Percentiles rank a stretch among this genome's conserved stretches.
Conservation (phyloP, 2,113 vertebrate genomes). For the Rhinoptilus africanus region DNA sequence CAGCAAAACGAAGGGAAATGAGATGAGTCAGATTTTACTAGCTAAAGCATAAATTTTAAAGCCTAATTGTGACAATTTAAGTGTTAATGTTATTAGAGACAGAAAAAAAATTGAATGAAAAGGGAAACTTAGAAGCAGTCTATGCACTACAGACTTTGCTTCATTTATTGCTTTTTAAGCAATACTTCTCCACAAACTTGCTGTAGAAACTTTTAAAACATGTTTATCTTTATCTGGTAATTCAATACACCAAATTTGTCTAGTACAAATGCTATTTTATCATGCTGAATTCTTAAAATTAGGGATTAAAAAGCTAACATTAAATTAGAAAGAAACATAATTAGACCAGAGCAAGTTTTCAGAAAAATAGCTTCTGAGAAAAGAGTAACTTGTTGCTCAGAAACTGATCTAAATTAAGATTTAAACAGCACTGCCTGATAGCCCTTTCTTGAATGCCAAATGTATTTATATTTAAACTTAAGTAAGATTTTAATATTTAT, state of each 20-base stretch:
- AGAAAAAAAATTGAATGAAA: background rate
- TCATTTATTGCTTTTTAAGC: background rate
- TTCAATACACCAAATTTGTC: background rate
- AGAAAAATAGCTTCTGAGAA: conserved; percentile 1
- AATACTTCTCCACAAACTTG: background rate
- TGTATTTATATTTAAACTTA: conserved; percentile 7
- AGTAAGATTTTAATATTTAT: conserved; percentile 46
- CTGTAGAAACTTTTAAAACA: background rate
- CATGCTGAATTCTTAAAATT: background rate
- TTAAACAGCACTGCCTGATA: conserved; percentile 2
- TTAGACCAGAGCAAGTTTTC: background rate
- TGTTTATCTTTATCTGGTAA: background rate
- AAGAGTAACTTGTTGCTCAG: background rate
- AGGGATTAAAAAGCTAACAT: background rate
- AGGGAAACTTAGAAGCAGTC: background rate
- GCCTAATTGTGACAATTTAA: background rate
- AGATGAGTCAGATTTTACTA: background rate
- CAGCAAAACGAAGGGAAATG: background rate
- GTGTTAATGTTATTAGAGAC: background rate
- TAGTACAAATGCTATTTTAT: background rate
- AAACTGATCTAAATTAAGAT: conserved; percentile 26
- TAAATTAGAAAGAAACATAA: conserved; percentile 12
- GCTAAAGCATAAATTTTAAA: conserved; percentile 16
- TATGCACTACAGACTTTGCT: background rate
- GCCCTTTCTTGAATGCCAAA: conserved; percentile 1